Conservation (phyloP, 2,888 invertebrate species). For the Callyntrura sp. region DNA sequence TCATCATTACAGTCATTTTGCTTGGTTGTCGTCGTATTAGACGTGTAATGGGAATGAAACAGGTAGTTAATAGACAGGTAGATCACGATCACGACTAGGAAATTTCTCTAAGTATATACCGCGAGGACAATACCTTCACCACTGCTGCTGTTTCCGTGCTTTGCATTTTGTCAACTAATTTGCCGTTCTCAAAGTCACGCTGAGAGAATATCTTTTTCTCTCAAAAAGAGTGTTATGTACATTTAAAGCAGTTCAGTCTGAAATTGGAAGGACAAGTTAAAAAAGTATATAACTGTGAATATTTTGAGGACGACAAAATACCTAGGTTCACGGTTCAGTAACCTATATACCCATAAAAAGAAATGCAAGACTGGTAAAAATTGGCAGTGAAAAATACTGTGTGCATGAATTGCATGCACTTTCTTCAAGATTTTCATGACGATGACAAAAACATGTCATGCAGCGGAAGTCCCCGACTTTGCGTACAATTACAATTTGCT, state of each 20-base stretch:
- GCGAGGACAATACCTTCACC: background rate
- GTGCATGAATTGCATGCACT: background rate
- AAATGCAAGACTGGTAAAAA: background rate
- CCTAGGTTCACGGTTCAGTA: constrained; percentile 26
- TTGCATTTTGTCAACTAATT: constrained; percentile 33
- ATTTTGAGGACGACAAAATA: background rate
- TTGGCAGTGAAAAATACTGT: constrained; percentile 1
- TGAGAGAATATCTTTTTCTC: background rate
- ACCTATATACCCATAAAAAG: constrained; percentile 49
- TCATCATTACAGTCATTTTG: background rate
- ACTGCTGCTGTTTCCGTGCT: background rate
- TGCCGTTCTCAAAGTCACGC: background rate
- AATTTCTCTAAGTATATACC: background rate
- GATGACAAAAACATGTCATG: background rate
- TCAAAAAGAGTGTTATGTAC: constrained; percentile 22
- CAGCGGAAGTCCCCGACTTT: background rate
- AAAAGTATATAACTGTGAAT: constrained; percentile 23
- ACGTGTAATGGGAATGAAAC: background rate
- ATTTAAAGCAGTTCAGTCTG: background rate
- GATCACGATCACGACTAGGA: constrained; percentile 29
- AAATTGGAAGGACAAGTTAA: constrained; percentile 17
- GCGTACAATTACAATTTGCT: too few relatives aligned
- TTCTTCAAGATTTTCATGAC: background rate
- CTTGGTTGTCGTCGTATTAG: background rate
- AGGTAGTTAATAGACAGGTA: background rate